phyloP scores from a whole-genome alignment of 2,797 vertebrate genomes.

The Pagetopsis macropterus region DNA sequence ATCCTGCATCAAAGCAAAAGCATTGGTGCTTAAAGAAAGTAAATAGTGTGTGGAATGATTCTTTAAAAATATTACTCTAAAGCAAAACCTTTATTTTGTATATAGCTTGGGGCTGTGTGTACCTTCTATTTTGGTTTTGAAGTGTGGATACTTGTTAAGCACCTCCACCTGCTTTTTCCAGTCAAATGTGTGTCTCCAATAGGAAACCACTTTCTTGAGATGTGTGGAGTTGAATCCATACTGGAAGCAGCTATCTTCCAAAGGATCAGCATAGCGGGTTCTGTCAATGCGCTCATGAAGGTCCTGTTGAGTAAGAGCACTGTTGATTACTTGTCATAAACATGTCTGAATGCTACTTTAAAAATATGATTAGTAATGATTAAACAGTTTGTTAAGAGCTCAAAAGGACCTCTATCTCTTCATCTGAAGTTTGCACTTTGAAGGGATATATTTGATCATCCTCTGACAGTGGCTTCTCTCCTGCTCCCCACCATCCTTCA shows the following conservation, averaged over 20 bases:
- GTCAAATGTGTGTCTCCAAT: slow-evolving; percentile 90
- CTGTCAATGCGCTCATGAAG: slow-evolving; percentile 86
- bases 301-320: slow-evolving; percentile 77
- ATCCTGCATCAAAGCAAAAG: slow-evolving; percentile 72
- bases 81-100: not conserved
- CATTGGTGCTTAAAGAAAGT: not conserved
- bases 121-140: slow-evolving; percentile 93
- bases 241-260: slow-evolving; percentile 85
- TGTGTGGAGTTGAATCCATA: slow-evolving; percentile 89
- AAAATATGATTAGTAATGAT: not conserved
- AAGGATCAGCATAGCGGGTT: slow-evolving; percentile 77
- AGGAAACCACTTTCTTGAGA: slow-evolving; percentile 85
- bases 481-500: slow-evolving; percentile 90
- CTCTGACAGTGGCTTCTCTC: slow-evolving; percentile 67
- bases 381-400: not conserved
- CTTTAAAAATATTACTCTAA: not conserved
- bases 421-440: slow-evolving; percentile 83
- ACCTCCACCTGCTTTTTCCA: slow-evolving; percentile 88
- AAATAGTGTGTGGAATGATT: not conserved
- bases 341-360: not conserved
- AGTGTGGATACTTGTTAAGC: slow-evolving; percentile 90
- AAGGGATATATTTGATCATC: slow-evolving; percentile 84
- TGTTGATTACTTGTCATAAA: not conserved
- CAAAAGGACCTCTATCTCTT: slow-evolving; percentile 84
- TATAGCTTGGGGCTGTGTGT: not conserved